These are phyloP conservation scores for Botrylloides violaceus DNA, from an alignment of 23 tunicate species.

Conservation along the genomic window DNA sequence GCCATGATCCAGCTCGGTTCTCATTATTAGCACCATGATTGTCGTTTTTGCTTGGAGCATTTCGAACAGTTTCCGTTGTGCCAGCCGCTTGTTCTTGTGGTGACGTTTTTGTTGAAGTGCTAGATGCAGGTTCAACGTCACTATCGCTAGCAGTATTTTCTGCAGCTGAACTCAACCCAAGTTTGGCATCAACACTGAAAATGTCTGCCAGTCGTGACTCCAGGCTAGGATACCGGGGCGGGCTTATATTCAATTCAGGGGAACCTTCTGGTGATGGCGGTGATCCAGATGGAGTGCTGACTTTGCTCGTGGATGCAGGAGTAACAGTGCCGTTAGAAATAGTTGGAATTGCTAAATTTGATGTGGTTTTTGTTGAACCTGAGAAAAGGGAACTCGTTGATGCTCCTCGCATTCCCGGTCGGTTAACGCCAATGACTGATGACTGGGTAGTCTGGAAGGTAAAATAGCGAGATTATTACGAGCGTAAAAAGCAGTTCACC, in stretches of 20 bases:
- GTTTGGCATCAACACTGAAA: slow-evolving; percentile 24
- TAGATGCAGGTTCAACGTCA: slow-evolving; percentile 48
- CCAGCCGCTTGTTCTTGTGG: not conserved
- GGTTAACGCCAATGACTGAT: slow-evolving; percentile 4
- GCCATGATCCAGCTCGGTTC: not conserved
- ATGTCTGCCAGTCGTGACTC: slow-evolving; percentile 83
- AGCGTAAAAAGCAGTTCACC: no score
- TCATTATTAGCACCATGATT: not conserved
- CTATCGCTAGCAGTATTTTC: slow-evolving; percentile 48
- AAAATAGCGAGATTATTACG: no score
- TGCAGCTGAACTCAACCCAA: not conserved
- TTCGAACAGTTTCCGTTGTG: not conserved
- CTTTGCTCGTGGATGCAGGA: not conserved
- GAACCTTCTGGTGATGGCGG: slow-evolving; percentile 90
- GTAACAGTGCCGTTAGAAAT: slow-evolving; percentile 5
- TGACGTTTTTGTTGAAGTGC: slow-evolving; percentile 7
- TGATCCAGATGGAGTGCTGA: slow-evolving; percentile 29
- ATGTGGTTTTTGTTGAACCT: slow-evolving; percentile 8
- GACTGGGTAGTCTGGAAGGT: not conserved
- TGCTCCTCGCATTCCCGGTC: slow-evolving; percentile 78
- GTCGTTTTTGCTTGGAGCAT: not conserved
- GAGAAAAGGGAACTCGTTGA: slow-evolving; percentile 12
- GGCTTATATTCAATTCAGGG: slow-evolving; percentile 67
- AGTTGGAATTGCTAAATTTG: not conserved
- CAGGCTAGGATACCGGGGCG: slow-evolving; percentile 81